Evolutionary conservation across 2,888 invertebrate genomes (phyloP), one percentile per base, ranked within the genome.

Genomic region (Torymus texanus): DNA sequence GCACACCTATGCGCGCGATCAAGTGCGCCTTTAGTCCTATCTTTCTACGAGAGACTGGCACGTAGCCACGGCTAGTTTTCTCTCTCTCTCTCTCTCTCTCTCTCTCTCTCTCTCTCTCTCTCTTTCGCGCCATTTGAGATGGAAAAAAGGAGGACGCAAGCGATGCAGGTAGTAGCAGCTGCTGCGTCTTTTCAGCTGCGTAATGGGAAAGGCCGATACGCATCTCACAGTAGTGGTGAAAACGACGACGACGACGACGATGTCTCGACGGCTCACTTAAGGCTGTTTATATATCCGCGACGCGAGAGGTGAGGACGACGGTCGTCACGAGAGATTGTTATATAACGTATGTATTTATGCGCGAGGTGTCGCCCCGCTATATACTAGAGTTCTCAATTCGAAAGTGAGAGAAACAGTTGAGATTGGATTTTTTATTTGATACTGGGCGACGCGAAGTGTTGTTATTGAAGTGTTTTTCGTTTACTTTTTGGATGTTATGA

Each of bases 191-290:
- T 87, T 87, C 86, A 86, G 83, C 84, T 84, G 85, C 84, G 85
- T 88, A 89, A 89, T 88, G 85, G 87, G 86, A 88, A 87, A 88
- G 85, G 85, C 85, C 86, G 88, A 88, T 88, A 89, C 86, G 87
- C 86, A 88, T 88, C 88, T 87, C 84, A 8, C 8, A 41, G 8
- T 29, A n/a, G 41, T 29, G 21, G 21, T 21, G 21, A 21, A 21
- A 2, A 21, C 21, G 21, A 21, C 21, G 21, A 21, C 21, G 21
- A 21, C 21, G 70, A 51, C 59, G 67, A 51, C 14, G 65, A 8
- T 8, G 41, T 8, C 8, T 16, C 41, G 55, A 83, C 85, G 85
- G 84, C 83, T 85, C 88, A 88, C 86, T 88, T 87, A 87, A 86
- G 82, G 84, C 87, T 87, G 85, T 87, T 88, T 88, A 88, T 86